Conservation (phyloP, 1,140 invertebrate species). For the Zaprionus camerounensis region DNA sequence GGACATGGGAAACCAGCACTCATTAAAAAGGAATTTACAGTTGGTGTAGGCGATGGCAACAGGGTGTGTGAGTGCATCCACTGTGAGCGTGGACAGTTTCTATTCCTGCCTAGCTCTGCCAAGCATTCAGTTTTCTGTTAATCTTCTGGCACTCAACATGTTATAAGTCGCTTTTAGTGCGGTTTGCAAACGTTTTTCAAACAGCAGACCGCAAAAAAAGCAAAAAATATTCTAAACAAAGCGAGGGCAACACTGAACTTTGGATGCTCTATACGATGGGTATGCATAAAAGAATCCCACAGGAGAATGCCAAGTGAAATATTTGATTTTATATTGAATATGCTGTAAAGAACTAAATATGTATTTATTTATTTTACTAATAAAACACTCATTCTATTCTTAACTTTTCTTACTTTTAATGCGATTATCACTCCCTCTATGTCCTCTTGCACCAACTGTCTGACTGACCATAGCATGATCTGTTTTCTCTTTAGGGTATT, state of each 20-base stretch:
- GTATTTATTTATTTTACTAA: background rate
- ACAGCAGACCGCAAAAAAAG: slow-evolving; percentile 37
- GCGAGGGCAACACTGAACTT: slow-evolving; percentile 4
- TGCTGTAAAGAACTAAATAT: background rate
- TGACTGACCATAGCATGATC: background rate
- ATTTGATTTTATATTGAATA: background rate
- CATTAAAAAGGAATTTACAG: slow-evolving; percentile 84
- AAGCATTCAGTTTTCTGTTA: slow-evolving; percentile 65
- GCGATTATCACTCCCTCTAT: background rate
- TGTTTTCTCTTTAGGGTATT: slow-evolving; percentile 37
- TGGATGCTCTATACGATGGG: slow-evolving; percentile 8
- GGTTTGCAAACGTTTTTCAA: slow-evolving; percentile 78
- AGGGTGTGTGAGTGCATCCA: background rate
- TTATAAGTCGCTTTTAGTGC: slow-evolving; percentile 83
- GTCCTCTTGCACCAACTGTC: background rate
- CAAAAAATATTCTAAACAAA: slow-evolving; percentile 24
- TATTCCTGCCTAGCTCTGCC: slow-evolving; percentile 21
- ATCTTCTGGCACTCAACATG: slow-evolving; percentile 83
- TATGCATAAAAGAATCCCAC: too few relatives aligned
- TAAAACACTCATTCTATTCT: background rate
- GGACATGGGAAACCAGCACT: slow-evolving; percentile 59
- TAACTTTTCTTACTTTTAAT: background rate
- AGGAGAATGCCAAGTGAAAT: background rate
- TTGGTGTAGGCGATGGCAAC: background rate
- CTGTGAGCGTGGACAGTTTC: slow-evolving; percentile 36